These are phyloP conservation scores for Nettapus auritus DNA, from an alignment of 2,113 vertebrate species.

Conservation along the genomic window DNA sequence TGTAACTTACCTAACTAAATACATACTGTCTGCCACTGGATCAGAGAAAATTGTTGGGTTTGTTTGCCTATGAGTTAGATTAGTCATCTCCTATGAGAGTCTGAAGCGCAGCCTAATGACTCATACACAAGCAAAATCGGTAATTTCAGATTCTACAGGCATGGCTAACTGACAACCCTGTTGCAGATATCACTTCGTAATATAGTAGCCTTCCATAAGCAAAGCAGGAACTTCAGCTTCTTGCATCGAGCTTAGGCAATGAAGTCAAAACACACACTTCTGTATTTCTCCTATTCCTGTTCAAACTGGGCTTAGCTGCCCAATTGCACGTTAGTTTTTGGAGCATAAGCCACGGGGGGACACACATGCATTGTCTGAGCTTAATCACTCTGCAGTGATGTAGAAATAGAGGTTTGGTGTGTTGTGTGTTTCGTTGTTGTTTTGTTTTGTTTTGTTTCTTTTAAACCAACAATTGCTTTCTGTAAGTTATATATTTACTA, in stretches of 20 bases:
- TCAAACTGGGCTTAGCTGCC: not conserved
- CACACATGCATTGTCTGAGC: not conserved
- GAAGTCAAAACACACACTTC: rapidly evolving
- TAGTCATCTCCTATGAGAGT: not conserved
- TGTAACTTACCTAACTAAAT: not conserved
- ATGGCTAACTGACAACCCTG: not conserved
- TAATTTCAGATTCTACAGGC: not conserved
- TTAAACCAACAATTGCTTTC: not conserved
- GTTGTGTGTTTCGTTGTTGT: too few relatives aligned
- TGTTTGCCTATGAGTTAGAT: not conserved
- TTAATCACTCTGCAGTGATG: not conserved
- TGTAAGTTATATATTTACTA: not conserved
- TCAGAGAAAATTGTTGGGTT: not conserved
- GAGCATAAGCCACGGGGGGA: not conserved
- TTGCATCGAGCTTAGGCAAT: not conserved
- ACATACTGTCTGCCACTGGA: not conserved
- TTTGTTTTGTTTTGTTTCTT: not conserved
- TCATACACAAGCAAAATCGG: not conserved
- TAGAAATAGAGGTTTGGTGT: not conserved
- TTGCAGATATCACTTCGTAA: not conserved
- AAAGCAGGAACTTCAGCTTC: not conserved
- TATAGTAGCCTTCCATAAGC: not conserved
- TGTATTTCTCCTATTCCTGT: not conserved
- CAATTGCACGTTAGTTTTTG: not conserved
- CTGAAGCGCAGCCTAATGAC: not conserved